Percentiles rank a stretch among this genome's conserved stretches.
Conservation (phyloP, 1,140 invertebrate genomes). For the Achroia grisella region DNA sequence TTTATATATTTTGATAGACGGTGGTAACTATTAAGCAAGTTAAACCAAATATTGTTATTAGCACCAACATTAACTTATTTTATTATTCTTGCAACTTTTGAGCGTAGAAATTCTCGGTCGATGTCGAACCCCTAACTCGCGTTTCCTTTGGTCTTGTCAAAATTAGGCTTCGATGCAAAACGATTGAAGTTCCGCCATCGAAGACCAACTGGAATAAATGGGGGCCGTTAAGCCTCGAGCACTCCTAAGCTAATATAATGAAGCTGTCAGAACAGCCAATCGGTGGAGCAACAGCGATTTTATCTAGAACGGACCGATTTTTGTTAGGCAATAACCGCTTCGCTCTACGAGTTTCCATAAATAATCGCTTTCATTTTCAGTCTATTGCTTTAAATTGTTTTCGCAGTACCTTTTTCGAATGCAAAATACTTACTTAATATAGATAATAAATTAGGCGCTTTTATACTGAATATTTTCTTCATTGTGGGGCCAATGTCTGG, state of each 20-base stretch:
- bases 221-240: conserved; percentile 27
- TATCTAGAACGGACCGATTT: conserved; percentile 16
- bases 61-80: no score
- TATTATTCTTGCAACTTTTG: no score
- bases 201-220: conserved; percentile 37
- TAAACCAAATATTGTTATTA: no score
- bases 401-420: not conserved
- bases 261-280: conserved; percentile 36
- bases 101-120: no score
- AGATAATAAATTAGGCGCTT: no score
- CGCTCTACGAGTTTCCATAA: not conserved
- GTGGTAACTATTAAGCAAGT: no score
- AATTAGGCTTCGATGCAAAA: conserved; percentile 9
- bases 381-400: conserved; percentile 2
- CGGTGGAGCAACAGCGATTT: conserved; percentile 25
- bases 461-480: no score
- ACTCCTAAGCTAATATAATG: conserved; percentile 35
- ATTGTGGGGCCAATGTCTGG: no score
- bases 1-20: no score
- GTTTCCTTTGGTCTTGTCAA: not conserved
- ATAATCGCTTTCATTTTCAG: conserved; percentile 3
- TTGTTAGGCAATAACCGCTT: conserved; percentile 10
- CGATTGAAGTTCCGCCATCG: conserved; percentile 3
- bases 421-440: no score
- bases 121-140: not conserved